Conservation (phyloP, 2,113 vertebrate genomes). For the Herpailurus yagouaroundi region DNA sequence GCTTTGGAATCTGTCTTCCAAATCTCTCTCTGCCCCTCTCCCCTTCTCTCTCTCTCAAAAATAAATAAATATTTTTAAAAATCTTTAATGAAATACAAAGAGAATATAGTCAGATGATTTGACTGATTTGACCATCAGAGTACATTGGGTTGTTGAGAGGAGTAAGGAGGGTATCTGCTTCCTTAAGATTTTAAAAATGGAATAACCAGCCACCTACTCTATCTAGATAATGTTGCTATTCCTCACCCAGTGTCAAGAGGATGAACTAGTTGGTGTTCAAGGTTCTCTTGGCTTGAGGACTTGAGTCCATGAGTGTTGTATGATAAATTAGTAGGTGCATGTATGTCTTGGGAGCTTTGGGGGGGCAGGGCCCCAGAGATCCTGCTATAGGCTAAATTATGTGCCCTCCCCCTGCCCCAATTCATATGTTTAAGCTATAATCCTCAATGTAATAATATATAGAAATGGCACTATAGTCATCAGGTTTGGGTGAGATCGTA, state of each 20-base stretch:
- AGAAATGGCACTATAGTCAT: background rate
- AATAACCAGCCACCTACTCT: background rate
- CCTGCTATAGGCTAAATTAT: background rate
- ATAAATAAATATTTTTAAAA: too few relatives aligned
- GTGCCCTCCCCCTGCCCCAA: accelerated
- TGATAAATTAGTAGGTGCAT: background rate
- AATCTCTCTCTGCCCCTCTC: too few relatives aligned
- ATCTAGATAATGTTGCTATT: background rate
- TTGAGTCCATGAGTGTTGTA: too few relatives aligned
- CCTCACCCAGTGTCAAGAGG: background rate
- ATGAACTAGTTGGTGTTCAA: too few relatives aligned
- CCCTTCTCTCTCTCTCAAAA: too few relatives aligned
- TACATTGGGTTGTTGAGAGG: background rate
- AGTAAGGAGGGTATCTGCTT: background rate
- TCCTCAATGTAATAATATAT: background rate
- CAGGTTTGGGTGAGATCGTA: background rate
- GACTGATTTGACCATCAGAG: background rate
- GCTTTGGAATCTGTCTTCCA: too few relatives aligned
- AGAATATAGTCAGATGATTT: background rate
- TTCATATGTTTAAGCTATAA: background rate
- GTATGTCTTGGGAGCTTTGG: background rate
- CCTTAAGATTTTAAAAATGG: background rate
- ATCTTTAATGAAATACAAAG: background rate
- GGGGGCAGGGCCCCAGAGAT: background rate
- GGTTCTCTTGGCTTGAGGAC: background rate